Evolutionary conservation across 2,888 invertebrate species (phyloP).

Genomic region (Myopa tessellatipennis): DNA sequence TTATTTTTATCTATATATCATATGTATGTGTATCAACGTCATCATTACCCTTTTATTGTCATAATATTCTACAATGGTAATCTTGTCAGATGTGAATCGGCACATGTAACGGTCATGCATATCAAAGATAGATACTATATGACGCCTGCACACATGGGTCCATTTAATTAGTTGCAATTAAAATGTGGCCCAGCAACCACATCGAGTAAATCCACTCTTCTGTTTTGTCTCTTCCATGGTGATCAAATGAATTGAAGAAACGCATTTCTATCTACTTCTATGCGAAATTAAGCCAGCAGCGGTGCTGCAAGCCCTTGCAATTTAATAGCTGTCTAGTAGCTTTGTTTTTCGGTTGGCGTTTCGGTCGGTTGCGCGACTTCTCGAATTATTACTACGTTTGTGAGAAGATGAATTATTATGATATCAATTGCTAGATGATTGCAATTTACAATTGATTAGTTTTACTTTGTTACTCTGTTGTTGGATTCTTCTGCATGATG

Average conservation of each 20-base stretch:
- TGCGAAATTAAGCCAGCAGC: neutral
- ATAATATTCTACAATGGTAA: neutral
- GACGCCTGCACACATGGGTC: slow-evolving; percentile 3
- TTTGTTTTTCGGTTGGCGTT: no score
- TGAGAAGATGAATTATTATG: slow-evolving; percentile 5
- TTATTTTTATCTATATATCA: no score
- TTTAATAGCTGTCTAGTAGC: no score
- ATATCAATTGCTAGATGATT: slow-evolving; percentile 33
- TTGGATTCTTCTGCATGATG: no score
- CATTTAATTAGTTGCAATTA: slow-evolving; percentile 59
- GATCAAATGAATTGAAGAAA: neutral
- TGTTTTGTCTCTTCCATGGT: neutral
- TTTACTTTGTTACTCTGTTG: slow-evolving; percentile 18
- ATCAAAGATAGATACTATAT: neutral
- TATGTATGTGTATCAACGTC: neutral
- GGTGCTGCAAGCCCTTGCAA: neutral
- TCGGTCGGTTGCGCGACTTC: neutral
- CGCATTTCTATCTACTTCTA: neutral
- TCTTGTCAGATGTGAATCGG: neutral
- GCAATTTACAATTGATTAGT: slow-evolving; percentile 40
- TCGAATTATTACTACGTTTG: neutral
- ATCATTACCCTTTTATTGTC: neutral
- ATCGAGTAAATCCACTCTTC: slow-evolving; percentile 22
- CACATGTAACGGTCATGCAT: neutral
- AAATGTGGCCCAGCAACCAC: slow-evolving; percentile 44